A percentile compares a stretch with the other conserved stretches of the same genome.
Conservation (phyloP, 2,888 invertebrate species). For the Cosmia pyralina region DNA sequence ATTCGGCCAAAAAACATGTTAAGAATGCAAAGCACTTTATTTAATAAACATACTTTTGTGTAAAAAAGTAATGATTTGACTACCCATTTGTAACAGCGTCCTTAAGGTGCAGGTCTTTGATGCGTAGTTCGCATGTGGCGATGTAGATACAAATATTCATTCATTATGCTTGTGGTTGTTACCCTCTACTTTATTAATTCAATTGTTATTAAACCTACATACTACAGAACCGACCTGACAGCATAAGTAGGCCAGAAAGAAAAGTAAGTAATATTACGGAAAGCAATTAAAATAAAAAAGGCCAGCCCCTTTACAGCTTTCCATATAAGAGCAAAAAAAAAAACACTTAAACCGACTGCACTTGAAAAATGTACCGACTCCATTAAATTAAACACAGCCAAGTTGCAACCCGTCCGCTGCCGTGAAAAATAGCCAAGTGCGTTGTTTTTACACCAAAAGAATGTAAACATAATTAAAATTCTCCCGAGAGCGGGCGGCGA, state of each 20-base stretch:
- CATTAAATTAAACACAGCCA: constrained; percentile 68
- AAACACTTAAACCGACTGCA: constrained; percentile 57
- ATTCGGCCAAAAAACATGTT: no score
- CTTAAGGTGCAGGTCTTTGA: no score
- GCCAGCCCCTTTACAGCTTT: constrained; percentile 33
- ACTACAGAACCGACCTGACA: background rate
- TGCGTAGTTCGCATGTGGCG: no score
- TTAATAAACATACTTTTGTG: no score
- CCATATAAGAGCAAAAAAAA: constrained; percentile 44
- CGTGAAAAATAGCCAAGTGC: constrained; percentile 74
- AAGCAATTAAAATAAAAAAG: constrained; percentile 58
- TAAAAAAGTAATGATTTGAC: no score
- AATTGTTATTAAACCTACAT: background rate
- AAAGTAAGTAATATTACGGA: constrained; percentile 37
- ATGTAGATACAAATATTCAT: background rate
- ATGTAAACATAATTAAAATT: constrained; percentile 85
- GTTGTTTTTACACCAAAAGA: constrained; percentile 74
- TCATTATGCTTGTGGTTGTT: background rate
- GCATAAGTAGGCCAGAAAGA: constrained; percentile 1
- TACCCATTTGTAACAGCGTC: no score
- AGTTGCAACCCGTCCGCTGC: constrained; percentile 60
- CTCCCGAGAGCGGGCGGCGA: constrained; percentile 59
- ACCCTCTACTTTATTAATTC: background rate
- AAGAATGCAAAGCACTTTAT: no score
- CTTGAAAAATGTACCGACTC: constrained; percentile 70